Conservation (phyloP, 1,140 invertebrate genomes). For the Cheumatopsyche charites region DNA sequence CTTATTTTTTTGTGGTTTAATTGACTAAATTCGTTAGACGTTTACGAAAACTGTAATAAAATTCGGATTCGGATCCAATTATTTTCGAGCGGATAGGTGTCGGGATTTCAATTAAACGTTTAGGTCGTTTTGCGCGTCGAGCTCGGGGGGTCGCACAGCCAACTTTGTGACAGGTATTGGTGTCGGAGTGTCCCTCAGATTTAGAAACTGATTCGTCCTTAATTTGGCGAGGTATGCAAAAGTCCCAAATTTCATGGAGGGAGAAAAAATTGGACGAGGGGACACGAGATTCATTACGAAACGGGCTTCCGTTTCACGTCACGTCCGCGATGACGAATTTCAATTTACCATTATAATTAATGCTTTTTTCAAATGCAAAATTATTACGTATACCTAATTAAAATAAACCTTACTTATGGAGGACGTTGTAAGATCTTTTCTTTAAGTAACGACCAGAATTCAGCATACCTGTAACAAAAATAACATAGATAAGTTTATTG, state of each 20-base stretch:
- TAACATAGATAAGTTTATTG: slow-evolving; percentile 1
- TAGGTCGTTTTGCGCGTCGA: slow-evolving; percentile 22
- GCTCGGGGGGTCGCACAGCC: slow-evolving; percentile 1
- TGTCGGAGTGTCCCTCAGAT: slow-evolving; percentile 17
- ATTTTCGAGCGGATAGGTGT: slow-evolving; percentile 10
- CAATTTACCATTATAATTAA: slow-evolving; percentile 10
- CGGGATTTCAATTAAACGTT: slow-evolving; percentile 31
- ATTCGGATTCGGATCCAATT: slow-evolving; percentile 30
- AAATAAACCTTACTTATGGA: too few species aligned
- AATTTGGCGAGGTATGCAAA: slow-evolving; percentile 16
- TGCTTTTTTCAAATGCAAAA: neutral
- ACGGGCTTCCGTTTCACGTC: neutral
- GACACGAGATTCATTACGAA: slow-evolving; percentile 3
- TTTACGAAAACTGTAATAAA: slow-evolving; percentile 15
- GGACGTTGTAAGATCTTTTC: too few species aligned
- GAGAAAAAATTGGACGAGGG: slow-evolving; percentile 10
- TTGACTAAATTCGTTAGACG: neutral
- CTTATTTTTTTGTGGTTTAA: too few species aligned
- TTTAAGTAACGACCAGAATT: neutral
- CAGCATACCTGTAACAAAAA: slow-evolving; percentile 4
- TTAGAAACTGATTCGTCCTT: slow-evolving; percentile 24
- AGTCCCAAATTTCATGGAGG: neutral
- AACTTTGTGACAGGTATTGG: slow-evolving; percentile 34
- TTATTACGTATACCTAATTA: too few species aligned
- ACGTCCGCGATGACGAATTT: neutral